Percentiles rank a stretch among this genome's conserved stretches.
Conservation (phyloP, 2,113 vertebrate species). For the Mobula hypostoma region DNA sequence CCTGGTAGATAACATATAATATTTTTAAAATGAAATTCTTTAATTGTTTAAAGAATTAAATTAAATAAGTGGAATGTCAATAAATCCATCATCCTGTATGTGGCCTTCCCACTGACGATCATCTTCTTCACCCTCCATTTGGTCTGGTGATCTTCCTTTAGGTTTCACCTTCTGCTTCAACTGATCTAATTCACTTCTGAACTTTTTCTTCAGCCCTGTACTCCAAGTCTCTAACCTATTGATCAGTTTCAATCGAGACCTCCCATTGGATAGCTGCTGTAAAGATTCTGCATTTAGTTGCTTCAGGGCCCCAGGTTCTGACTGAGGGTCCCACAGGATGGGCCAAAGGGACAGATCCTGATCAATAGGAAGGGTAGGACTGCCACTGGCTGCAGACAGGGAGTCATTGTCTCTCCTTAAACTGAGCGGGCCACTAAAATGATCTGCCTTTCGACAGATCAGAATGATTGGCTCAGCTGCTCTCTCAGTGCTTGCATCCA, state of each 20-base stretch:
- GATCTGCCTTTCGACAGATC: neutral
- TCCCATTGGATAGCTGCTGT: neutral
- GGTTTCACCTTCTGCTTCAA: neutral
- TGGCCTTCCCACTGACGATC: neutral
- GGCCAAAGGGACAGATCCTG: slow-evolving; percentile 24
- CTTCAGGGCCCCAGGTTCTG: neutral
- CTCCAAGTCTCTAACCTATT: slow-evolving; percentile 1
- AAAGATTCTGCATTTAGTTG: neutral
- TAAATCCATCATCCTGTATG: slow-evolving; percentile 18
- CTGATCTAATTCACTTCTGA: neutral
- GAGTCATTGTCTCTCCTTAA: neutral
- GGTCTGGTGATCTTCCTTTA: neutral
- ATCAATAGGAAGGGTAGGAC: neutral
- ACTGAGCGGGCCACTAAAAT: neutral
- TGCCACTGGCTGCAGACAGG: neutral
- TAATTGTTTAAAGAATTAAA: neutral
- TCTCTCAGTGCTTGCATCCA: neutral
- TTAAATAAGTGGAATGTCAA: slow-evolving; percentile 7
- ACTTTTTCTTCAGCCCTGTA: neutral
- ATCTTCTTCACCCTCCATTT: neutral
- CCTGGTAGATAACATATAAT: neutral
- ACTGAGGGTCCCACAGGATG: neutral
- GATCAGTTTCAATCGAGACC: neutral
- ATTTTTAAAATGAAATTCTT: neutral
- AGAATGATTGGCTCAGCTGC: neutral